Evolutionary conservation across 2,888 invertebrate genomes (phyloP), one percentile per base, ranked within the genome.

Genomic region (Ochropleura plecta): DNA sequence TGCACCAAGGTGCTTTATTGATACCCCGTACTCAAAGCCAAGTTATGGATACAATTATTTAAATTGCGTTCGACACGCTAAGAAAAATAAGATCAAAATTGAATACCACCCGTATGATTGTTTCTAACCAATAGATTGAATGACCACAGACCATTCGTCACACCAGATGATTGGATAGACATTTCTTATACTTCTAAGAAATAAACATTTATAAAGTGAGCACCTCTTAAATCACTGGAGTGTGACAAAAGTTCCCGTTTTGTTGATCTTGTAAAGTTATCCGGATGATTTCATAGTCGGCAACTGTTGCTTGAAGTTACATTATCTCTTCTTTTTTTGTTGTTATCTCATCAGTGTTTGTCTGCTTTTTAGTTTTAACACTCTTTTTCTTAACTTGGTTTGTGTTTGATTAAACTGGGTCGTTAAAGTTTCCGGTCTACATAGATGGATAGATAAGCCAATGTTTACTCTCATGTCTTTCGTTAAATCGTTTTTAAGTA

Each of bases 241-340:
- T 89, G 88, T 88, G 85, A 90, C 89, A 79, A 83, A 86, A 88
- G 88, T 88, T 78, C 81, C 85, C 88, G 85, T 86, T 91, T 89
- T 87, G 78, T 87, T 85, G 82, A 88, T 88, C 87, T 90, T 92
- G 85, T 89, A 86, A 88, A 89, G 89, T 87, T 89, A 88, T 85
- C 85, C 83, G 86, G 87, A 88, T 91, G 90, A 88, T 89, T 91
- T 89, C 90, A 89, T 88, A 83, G 86, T 83, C 86, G 78, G 82
- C 84, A 82, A 82, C 86, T 87, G 84, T 92, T 89, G 89, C 90
- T 91, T 88, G 86, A 89, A 86, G 87, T 90, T 82, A 84, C 78
- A 90, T 92, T 93, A 93, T 93, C 91, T 92, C 87, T 87, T 87
- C 85, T 79, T 87, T 90, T 92, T 93, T 91, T 90, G 90, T 80